Base-by-base conservation (phyloP, 2,888 invertebrate genomes). In the Folsomia candida region DNA sequence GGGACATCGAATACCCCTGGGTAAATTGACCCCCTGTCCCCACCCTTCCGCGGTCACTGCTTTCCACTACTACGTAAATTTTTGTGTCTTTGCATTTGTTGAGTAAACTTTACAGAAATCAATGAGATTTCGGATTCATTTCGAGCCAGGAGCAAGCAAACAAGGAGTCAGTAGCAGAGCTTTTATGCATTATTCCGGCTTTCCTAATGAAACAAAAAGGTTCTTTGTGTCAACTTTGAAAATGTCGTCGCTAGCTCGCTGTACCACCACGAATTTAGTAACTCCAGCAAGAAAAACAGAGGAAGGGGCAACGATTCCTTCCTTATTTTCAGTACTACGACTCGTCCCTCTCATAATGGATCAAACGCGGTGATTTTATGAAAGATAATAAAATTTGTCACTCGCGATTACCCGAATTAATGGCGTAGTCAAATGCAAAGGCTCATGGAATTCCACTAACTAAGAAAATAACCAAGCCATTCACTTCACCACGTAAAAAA, bases 301-400 rank as follows among this genome's bases (percentile, higher is more conserved):
- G 18, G 47, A 18, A 47, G n/a, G n/a, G n/a, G n/a, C n/a, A n/a
- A n/a, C n/a, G n/a, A n/a, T n/a, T n/a, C n/a, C n/a, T n/a, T n/a
- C n/a, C n/a, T n/a, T n/a, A n/a, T n/a, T n/a, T n/a, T n/a, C n/a
- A n/a, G n/a, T n/a, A n/a, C n/a, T n/a, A n/a, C n/a, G n/a, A n/a
- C n/a, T n/a, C n/a, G n/a, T n/a, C n/a, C n/a, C n/a, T n/a, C n/a
- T n/a, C n/a, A n/a, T n/a, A n/a, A n/a, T 28, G 61, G 14, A 27
- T n/a, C 26, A 61, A 61, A 61, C 14, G 29, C 61, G 27, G 61
- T 61, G 29, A 61, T 61, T 61, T 61, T 61, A 27, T 27, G 26
- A 61, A 28, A 14, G 27, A n/a, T 61, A 61, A 61, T 61, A 61
- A 61, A 61, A 61, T 61, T 61, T 61, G 61, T 61, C 61, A 61